Conservation (phyloP, 1,140 invertebrate genomes). For the Apis florea region DNA sequence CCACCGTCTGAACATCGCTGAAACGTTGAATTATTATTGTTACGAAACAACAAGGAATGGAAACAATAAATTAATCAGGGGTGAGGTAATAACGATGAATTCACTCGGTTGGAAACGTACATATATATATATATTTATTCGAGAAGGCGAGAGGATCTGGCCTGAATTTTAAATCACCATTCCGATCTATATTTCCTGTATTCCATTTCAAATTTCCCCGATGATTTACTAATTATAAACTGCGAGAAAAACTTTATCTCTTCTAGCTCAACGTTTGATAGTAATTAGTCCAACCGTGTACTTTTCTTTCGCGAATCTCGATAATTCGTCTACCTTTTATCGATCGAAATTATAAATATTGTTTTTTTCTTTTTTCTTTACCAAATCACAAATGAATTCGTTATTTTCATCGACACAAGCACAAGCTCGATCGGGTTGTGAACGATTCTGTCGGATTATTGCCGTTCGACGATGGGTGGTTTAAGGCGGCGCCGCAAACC, state of each 20-base stretch:
- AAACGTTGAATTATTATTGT: background rate
- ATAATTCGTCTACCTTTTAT: too few relatives aligned
- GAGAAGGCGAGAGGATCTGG: background rate
- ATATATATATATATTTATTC: too few relatives aligned
- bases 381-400: too few relatives aligned
- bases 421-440: background rate
- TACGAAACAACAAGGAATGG: background rate
- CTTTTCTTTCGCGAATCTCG: too few relatives aligned
- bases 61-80: background rate
- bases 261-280: too few relatives aligned
- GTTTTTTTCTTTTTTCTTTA: too few relatives aligned
- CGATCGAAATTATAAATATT: too few relatives aligned
- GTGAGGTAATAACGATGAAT: background rate
- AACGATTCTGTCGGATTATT: slow-evolving; percentile 35
- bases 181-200: background rate
- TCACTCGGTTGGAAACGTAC: background rate
- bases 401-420: too few relatives aligned
- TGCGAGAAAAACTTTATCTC: too few relatives aligned
- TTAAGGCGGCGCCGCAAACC: slow-evolving; percentile 30
- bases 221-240: too few relatives aligned
- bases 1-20: background rate
- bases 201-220: too few relatives aligned
- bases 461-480: background rate
- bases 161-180: background rate
- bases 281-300: too few relatives aligned